phyloP scores from a whole-genome alignment of 1,140 invertebrate species.

The Sesamia nonagrioides region DNA sequence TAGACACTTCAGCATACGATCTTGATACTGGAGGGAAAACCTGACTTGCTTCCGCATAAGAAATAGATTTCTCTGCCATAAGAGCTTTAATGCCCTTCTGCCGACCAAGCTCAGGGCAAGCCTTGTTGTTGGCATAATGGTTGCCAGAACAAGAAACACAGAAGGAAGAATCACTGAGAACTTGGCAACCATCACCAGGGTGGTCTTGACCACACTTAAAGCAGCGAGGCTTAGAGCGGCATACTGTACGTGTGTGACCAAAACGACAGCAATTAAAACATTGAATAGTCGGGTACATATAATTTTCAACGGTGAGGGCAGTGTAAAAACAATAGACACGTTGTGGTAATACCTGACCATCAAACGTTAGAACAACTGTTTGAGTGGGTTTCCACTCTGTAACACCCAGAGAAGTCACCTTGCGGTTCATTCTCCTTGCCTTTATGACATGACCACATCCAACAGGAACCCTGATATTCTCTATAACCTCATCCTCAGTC shows the following conservation, averaged over 20 bases:
- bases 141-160: neutral
- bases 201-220: neutral
- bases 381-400: slow-evolving; percentile 2
- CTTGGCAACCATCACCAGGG: neutral
- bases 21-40: neutral
- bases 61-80: neutral
- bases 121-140: neutral
- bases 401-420: neutral
- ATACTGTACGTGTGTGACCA: neutral
- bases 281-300: neutral
- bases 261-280: neutral
- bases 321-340: neutral
- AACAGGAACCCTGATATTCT: neutral
- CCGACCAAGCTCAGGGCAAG: neutral
- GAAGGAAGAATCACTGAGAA: neutral
- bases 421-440: neutral
- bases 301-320: neutral
- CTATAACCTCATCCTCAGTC: too few relatives aligned
- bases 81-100: neutral
- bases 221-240: neutral
- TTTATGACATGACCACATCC: neutral
- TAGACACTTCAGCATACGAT: neutral
- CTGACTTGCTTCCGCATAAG: neutral
- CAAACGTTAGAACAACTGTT: neutral
- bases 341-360: neutral